Percentiles rank a stretch among this genome's conserved stretches.
Conservation (phyloP, 2,797 vertebrate species). For the Denticeps clupeoides region DNA sequence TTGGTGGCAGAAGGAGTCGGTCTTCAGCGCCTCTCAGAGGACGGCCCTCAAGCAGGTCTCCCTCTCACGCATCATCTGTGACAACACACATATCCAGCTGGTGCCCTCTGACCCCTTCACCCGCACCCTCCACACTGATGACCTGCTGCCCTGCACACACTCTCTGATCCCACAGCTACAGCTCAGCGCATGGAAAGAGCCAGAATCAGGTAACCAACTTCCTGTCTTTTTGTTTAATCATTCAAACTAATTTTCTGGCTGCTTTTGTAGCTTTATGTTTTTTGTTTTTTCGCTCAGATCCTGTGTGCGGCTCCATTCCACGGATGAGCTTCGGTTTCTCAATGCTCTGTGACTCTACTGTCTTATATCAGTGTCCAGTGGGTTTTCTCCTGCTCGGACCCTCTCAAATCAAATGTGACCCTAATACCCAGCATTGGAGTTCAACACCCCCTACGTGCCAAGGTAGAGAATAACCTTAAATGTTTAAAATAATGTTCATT, state of each 20-base stretch:
- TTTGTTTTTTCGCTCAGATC: constrained; percentile 37
- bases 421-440: constrained; percentile 49
- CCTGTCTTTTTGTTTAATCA: no score
- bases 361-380: constrained; percentile 56
- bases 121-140: constrained; percentile 41
- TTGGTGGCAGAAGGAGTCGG: constrained; percentile 76
- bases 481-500: neutral
- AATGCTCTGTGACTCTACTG: constrained; percentile 46
- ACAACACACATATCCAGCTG: constrained; percentile 69
- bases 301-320: constrained; percentile 54
- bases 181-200: constrained; percentile 58
- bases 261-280: neutral
- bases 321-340: constrained; percentile 52
- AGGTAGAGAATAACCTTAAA: constrained; percentile 35
- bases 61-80: constrained; percentile 74
- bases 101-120: constrained; percentile 69
- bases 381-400: constrained; percentile 55
- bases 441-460: constrained; percentile 54
- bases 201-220: constrained; percentile 33
- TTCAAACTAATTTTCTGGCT: neutral
- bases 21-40: constrained; percentile 70
- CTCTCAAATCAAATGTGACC: constrained; percentile 55
- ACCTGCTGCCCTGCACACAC: constrained; percentile 58
- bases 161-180: constrained; percentile 48
- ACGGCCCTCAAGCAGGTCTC: constrained; percentile 52